These are phyloP conservation scores for Brachycybe producta DNA, from an alignment of 2,888 invertebrate species.

Conservation along the genomic window DNA sequence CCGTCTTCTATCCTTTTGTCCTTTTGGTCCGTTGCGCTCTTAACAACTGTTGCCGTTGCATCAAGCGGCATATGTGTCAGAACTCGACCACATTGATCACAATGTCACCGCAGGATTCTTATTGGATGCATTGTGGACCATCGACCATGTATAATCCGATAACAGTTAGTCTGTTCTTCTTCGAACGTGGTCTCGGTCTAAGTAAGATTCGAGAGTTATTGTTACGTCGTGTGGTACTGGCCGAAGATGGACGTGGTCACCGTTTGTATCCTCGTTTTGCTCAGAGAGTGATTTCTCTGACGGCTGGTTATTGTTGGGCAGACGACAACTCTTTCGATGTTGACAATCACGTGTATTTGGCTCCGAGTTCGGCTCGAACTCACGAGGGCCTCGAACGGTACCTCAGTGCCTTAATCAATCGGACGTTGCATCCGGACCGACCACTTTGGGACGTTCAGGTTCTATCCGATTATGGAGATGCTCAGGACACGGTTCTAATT, in stretches of 20 bases:
- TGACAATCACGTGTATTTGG: conserved; percentile 39
- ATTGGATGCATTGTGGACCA: conserved; percentile 36
- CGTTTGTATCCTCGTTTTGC: conserved; percentile 39
- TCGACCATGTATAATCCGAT: conserved; percentile 31
- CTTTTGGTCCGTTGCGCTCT: conserved; percentile 27
- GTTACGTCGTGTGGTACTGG: conserved; percentile 35
- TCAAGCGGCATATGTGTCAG: neutral
- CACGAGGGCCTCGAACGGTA: conserved; percentile 36
- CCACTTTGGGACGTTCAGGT: conserved; percentile 44
- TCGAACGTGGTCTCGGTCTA: conserved; percentile 39
- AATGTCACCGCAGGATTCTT: conserved; percentile 35
- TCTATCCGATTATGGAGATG: conserved; percentile 31
- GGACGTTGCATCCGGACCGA: conserved; percentile 34
- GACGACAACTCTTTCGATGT: conserved; percentile 39
- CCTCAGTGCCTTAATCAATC: conserved; percentile 35
- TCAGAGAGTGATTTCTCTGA: conserved; percentile 34
- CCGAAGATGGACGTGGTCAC: conserved; percentile 31
- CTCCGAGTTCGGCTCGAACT: conserved; percentile 30
- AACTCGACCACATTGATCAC: neutral
- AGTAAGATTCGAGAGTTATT: conserved; percentile 37
- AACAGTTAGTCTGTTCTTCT: conserved; percentile 39
- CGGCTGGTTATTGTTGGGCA: conserved; percentile 40
- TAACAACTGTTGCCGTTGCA: conserved; percentile 24
- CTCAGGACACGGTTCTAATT: conserved; percentile 35
- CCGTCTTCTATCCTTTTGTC: conserved; percentile 34